Percentiles rank a stretch among this genome's conserved stretches.
Conservation (phyloP, 2,797 vertebrate genomes). For the Heliangelus exortis region DNA sequence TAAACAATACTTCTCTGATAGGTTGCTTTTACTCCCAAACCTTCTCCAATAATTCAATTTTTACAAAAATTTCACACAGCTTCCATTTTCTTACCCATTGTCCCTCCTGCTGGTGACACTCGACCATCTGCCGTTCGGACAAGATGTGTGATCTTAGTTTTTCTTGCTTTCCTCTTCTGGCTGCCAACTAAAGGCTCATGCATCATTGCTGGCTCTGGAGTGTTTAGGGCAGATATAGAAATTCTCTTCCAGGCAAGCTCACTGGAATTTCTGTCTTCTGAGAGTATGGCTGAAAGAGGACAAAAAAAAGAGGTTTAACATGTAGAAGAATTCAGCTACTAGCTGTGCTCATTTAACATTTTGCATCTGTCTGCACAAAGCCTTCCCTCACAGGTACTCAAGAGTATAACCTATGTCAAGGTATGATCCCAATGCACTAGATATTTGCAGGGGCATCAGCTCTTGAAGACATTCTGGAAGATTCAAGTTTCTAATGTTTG, state of each 20-base stretch:
- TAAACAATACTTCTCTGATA: background rate
- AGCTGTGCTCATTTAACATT: background rate
- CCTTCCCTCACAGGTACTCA: background rate
- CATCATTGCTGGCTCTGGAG: slow-evolving; percentile 82
- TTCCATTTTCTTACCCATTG: slow-evolving; percentile 74
- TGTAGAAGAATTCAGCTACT: background rate
- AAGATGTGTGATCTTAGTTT: slow-evolving; percentile 97
- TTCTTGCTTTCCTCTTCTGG: slow-evolving; percentile 98
- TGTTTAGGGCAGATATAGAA: slow-evolving; percentile 76
- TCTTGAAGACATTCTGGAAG: background rate
- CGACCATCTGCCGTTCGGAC: slow-evolving; percentile 93
- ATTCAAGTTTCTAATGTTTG: background rate
- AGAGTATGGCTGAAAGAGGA: slow-evolving; percentile 80
- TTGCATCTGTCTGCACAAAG: background rate
- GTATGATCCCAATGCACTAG: background rate
- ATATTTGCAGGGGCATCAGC: background rate
- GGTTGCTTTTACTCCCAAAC: background rate
- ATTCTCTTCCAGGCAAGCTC: slow-evolving; percentile 82
- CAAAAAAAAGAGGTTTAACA: slow-evolving; percentile 26
- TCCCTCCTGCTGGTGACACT: slow-evolving; percentile 90
- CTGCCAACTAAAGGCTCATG: slow-evolving; percentile 95
- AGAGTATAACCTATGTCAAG: background rate
- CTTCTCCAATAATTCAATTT: background rate
- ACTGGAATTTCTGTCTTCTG: slow-evolving; percentile 80
- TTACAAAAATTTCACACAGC: background rate